A percentile compares a stretch with the other conserved stretches of the same genome.
phyloP scores from a whole-genome alignment of 2,888 invertebrate genomes.

The Plebejus melissa region DNA sequence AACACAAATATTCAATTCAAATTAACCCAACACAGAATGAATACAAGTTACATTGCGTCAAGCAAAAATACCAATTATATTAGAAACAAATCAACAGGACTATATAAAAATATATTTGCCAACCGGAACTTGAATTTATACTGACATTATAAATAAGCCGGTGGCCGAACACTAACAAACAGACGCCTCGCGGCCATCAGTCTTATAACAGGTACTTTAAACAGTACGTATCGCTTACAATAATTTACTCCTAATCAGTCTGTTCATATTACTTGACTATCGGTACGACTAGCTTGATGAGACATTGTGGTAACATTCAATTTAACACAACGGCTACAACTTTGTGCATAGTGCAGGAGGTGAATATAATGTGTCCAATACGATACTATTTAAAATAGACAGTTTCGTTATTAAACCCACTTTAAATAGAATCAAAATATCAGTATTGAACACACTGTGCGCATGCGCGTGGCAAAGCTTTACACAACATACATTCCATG shows the following conservation, averaged over 20 bases:
- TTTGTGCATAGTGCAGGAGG: conserved; percentile 6
- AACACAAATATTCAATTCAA: conserved; percentile 49
- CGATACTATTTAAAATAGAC: neutral
- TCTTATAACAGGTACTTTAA: conserved; percentile 50
- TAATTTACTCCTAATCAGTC: conserved; percentile 35
- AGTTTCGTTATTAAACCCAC: conserved; percentile 10
- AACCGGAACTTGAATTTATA: conserved; percentile 17
- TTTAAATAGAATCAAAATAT: neutral
- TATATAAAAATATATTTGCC: conserved; percentile 43
- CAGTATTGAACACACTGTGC: conserved; percentile 6
- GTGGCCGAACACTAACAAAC: neutral
- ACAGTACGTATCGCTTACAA: conserved; percentile 41
- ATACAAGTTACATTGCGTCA: conserved; percentile 47
- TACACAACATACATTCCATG: neutral
- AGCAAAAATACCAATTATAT: conserved; percentile 54
- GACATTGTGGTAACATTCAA: conserved; percentile 10
- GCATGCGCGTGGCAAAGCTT: conserved; percentile 14
- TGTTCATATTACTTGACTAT: conserved; percentile 17
- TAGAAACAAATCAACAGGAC: conserved; percentile 42
- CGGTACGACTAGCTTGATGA: conserved; percentile 5
- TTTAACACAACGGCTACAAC: conserved; percentile 10
- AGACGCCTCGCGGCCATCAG: conserved; percentile 47
- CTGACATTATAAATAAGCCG: conserved; percentile 16
- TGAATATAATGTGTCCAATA: neutral
- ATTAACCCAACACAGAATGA: conserved; percentile 55